These are phyloP conservation scores for Drosophila oshimai DNA, from an alignment of 1,140 invertebrate species.

Conservation along the genomic window DNA sequence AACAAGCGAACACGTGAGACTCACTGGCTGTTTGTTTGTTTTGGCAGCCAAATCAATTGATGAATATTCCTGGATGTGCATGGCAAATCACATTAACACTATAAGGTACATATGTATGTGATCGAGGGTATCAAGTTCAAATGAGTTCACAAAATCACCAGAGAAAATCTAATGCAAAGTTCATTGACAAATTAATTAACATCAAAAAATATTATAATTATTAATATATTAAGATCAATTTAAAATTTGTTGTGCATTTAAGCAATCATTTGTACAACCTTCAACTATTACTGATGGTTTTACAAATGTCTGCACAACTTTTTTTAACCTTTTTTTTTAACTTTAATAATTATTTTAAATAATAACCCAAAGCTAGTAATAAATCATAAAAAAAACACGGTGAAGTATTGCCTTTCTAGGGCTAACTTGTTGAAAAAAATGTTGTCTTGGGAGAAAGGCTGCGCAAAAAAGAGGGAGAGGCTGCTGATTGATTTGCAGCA, in stretches of 20 bases:
- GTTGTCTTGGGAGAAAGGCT: not conserved
- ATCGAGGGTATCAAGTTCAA: too few relatives aligned
- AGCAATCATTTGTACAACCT: too few relatives aligned
- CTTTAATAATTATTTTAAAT: not conserved
- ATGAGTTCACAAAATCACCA: too few relatives aligned
- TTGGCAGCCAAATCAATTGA: constrained; percentile 12
- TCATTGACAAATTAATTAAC: not conserved
- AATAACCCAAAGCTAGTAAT: not conserved
- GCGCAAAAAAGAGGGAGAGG: not conserved
- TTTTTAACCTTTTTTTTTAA: not conserved
- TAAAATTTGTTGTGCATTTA: too few relatives aligned
- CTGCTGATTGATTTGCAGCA: constrained; percentile 62
- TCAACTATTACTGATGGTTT: too few relatives aligned
- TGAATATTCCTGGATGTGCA: not conserved
- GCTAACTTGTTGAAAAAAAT: constrained; percentile 29
- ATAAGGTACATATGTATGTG: too few relatives aligned
- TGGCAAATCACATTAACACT: not conserved
- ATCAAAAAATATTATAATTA: not conserved
- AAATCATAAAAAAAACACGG: not conserved
- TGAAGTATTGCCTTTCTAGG: constrained; percentile 26
- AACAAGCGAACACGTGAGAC: constrained; percentile 13
- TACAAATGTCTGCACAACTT: too few relatives aligned
- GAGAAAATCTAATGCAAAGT: too few relatives aligned
- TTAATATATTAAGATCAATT: too few relatives aligned
- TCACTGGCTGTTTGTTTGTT: constrained; percentile 21